A percentile compares a stretch with the other conserved stretches of the same genome.
Conservation (phyloP, 2,113 vertebrate genomes). For the Columba janthina region DNA sequence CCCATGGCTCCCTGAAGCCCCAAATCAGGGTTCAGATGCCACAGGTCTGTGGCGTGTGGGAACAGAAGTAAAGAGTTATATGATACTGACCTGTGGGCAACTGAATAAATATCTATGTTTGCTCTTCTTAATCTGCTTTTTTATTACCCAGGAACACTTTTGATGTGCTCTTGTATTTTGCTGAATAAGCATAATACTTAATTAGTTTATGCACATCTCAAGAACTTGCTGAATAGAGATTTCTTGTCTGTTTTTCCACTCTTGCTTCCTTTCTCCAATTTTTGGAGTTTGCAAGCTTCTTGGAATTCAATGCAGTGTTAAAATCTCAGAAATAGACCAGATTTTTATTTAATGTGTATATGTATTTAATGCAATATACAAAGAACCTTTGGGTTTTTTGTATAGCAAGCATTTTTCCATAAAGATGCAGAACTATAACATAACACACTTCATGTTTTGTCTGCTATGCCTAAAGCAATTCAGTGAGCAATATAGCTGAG, state of each 20-base stretch:
- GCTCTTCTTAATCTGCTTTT: neutral
- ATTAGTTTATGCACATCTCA: neutral
- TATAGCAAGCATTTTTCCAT: neutral
- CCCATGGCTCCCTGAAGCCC: neutral
- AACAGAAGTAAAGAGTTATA: neutral
- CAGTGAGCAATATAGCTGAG: neutral
- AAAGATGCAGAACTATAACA: neutral
- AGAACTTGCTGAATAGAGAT: neutral
- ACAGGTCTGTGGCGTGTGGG: neutral
- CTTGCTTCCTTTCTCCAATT: neutral
- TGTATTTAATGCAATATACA: neutral
- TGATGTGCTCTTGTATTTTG: neutral
- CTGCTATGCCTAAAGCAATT: neutral
- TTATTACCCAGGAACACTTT: neutral
- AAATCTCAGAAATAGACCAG: neutral
- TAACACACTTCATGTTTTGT: neutral
- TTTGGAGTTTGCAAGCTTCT: neutral
- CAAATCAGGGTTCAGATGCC: neutral
- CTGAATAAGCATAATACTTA: neutral
- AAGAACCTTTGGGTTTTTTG: neutral
- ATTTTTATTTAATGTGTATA: neutral
- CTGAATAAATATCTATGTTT: neutral
- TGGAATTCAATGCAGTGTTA: neutral
- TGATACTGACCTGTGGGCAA: neutral
- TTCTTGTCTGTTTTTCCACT: neutral